A percentile compares a stretch with the other conserved stretches of the same genome.
Evolutionary conservation across 2,797 vertebrate genomes (phyloP).

Genomic region (Myripristis murdjan): DNA sequence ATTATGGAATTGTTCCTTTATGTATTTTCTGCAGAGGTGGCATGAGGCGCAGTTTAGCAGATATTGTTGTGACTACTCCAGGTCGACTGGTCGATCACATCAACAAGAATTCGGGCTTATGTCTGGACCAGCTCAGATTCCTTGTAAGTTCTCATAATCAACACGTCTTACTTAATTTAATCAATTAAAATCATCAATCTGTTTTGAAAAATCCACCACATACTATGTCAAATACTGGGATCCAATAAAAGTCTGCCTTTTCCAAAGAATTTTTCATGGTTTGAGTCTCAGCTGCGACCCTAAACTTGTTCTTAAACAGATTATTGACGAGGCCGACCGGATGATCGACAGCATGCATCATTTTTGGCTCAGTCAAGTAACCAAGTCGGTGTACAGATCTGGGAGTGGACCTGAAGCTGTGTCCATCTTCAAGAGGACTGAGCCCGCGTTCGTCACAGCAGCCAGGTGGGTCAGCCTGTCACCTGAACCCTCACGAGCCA

Average conservation of each 20-base stretch:
- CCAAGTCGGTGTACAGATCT: constrained; percentile 84
- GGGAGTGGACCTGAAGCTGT: constrained; percentile 24
- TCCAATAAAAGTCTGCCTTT: too few species aligned
- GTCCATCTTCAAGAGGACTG: constrained; percentile 84
- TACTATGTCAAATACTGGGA: too few species aligned
- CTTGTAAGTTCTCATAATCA: constrained; percentile 84
- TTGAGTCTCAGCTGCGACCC: not conserved
- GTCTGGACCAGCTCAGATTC: constrained; percentile 91
- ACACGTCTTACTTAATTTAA: too few species aligned
- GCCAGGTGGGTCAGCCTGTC: constrained; percentile 83
- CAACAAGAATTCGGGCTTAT: constrained; percentile 89
- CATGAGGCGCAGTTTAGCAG: constrained; percentile 88
- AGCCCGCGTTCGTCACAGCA: constrained; percentile 85
- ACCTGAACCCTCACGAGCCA: not conserved
- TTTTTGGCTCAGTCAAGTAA: constrained; percentile 92
- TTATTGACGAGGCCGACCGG: constrained; percentile 95
- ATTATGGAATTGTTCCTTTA: too few species aligned
- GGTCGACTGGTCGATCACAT: constrained; percentile 97
- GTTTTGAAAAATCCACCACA: not conserved
- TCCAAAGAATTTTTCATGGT: not conserved
- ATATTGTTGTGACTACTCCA: constrained; percentile 94
- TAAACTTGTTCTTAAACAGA: constrained; percentile 72
- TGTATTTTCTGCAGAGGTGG: constrained; percentile 62
- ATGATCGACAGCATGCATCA: constrained; percentile 98
- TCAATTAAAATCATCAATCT: not conserved